Evolutionary conservation across 1,140 invertebrate genomes (phyloP).

Genomic region (Geopemphigus sp.): DNA sequence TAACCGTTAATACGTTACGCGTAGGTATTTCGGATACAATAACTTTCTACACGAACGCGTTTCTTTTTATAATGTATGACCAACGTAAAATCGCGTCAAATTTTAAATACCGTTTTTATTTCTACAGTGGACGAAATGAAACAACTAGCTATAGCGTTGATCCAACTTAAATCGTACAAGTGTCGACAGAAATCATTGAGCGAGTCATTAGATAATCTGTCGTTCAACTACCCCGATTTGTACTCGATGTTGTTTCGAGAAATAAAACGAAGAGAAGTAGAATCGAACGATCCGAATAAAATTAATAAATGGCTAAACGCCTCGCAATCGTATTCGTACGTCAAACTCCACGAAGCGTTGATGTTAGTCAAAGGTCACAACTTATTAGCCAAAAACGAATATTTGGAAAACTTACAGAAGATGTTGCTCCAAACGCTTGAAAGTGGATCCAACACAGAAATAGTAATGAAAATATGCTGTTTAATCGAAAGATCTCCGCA

Average conservation of each 20-base stretch:
- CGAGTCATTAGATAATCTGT: neutral
- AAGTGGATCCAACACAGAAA: neutral
- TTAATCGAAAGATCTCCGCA: constrained; percentile 16
- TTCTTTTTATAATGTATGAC: too few relatives aligned
- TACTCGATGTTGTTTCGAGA: neutral
- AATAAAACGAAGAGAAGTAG: constrained; percentile 3
- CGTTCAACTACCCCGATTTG: neutral
- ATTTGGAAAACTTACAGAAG: neutral
- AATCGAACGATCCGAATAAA: constrained; percentile 26
- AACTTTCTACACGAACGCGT: too few relatives aligned
- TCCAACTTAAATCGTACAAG: constrained; percentile 5
- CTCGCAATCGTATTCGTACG: neutral
- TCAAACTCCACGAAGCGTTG: constrained; percentile 26
- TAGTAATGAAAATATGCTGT: neutral
- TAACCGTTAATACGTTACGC: too few relatives aligned
- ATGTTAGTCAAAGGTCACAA: constrained; percentile 24
- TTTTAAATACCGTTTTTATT: neutral
- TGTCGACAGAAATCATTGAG: neutral
- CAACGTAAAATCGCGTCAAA: too few relatives aligned
- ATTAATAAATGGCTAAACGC: constrained; percentile 14
- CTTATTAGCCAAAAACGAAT: constrained; percentile 4
- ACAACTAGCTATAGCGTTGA: neutral
- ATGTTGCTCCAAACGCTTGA: constrained; percentile 2
- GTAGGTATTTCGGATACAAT: too few relatives aligned
- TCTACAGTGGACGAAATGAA: constrained; percentile 27